Evolutionary conservation across 2,888 invertebrate species (phyloP).

Genomic region (Dugesia japonica): DNA sequence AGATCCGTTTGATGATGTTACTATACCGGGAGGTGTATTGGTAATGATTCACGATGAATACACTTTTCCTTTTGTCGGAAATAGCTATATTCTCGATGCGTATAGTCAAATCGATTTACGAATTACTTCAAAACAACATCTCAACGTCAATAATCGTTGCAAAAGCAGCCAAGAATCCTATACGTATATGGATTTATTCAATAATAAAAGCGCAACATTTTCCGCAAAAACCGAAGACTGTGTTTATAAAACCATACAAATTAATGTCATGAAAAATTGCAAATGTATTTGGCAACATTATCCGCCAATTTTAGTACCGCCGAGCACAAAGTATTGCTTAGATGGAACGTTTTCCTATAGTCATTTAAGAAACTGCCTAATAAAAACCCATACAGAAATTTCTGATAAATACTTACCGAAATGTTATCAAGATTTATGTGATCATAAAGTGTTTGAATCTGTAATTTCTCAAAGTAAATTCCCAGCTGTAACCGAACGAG

Average conservation of each 20-base stretch:
- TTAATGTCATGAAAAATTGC: background rate
- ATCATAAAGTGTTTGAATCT: background rate
- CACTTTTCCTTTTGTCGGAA: constrained; percentile 11
- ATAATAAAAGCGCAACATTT: background rate
- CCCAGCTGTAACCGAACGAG: background rate
- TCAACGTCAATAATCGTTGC: background rate
- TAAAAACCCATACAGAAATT: background rate
- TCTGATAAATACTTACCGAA: background rate
- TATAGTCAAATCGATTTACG: constrained; percentile 8
- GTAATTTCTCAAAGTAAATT: constrained; percentile 10
- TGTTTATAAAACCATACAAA: constrained; percentile 24
- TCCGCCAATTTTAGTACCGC: background rate
- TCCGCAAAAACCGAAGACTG: constrained; percentile 16
- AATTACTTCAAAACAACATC: constrained; percentile 23
- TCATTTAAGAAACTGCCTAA: background rate
- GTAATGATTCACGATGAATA: constrained; percentile 29
- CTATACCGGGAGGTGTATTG: background rate
- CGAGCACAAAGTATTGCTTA: background rate
- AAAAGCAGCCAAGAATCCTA: constrained; percentile 3
- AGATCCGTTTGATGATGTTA: background rate
- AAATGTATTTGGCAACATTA: constrained; percentile 17
- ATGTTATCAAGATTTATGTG: constrained; percentile 20
- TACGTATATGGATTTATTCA: constrained; percentile 7
- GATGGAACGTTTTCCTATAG: background rate
- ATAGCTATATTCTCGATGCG: background rate